These are phyloP conservation scores for Rhagonycha fulva DNA, from an alignment of 2,888 invertebrate genomes.

Conservation along the genomic window DNA sequence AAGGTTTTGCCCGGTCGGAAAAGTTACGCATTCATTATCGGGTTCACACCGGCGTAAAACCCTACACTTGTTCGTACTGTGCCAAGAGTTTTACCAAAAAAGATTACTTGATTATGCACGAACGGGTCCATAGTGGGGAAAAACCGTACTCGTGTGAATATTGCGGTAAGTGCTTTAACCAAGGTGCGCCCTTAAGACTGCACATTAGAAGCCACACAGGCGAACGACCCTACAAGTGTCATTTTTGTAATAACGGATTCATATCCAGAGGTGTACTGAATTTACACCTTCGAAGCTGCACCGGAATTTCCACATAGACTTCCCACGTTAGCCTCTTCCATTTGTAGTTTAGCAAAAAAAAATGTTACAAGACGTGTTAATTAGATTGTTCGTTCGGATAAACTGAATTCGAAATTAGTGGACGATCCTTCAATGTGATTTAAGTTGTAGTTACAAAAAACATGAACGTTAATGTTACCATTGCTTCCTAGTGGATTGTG, in stretches of 20 bases:
- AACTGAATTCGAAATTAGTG: background rate
- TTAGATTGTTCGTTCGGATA: background rate
- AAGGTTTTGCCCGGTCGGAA: constrained; percentile 47
- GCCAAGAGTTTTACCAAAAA: constrained; percentile 48
- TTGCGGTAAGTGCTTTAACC: constrained; percentile 66
- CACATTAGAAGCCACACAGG: constrained; percentile 67
- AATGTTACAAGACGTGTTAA: background rate
- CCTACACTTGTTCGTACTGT: constrained; percentile 40
- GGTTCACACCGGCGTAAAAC: constrained; percentile 44
- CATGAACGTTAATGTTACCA: background rate
- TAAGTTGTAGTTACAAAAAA: background rate
- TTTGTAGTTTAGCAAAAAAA: background rate
- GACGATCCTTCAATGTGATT: background rate
- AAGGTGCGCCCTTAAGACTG: constrained; percentile 64
- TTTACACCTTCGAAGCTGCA: constrained; percentile 59
- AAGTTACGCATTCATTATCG: constrained; percentile 45
- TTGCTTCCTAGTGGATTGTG: background rate
- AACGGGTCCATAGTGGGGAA: constrained; percentile 65
- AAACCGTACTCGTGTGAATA: constrained; percentile 64
- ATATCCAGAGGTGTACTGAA: constrained; percentile 64
- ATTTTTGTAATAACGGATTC: constrained; percentile 62
- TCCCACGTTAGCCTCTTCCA: background rate
- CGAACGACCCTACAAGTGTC: constrained; percentile 62
- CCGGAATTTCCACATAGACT: background rate
- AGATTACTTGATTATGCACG: constrained; percentile 61